These are phyloP conservation scores for Hemithea aestivaria DNA, from an alignment of 2,888 invertebrate genomes.

Conservation along the genomic window DNA sequence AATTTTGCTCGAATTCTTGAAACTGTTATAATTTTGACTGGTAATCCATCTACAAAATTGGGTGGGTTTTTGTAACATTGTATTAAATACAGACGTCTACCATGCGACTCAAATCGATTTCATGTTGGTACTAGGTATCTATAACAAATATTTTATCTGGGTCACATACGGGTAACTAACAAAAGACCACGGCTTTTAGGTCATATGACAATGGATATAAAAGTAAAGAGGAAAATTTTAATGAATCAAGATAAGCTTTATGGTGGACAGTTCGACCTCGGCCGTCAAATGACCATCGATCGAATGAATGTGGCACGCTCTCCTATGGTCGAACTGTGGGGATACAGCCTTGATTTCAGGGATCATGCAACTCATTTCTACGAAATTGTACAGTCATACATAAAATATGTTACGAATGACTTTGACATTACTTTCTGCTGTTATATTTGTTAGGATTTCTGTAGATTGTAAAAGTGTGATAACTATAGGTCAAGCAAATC, in stretches of 20 bases:
- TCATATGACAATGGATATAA: slow-evolving; percentile 54
- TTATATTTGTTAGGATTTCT: too few species aligned
- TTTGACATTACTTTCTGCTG: too few species aligned
- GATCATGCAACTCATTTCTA: slow-evolving; percentile 3
- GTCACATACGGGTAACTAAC: slow-evolving; percentile 62
- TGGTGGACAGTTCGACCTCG: slow-evolving; percentile 75
- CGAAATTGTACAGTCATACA: slow-evolving; percentile 1
- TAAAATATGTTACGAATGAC: slow-evolving; percentile 20
- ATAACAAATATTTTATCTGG: slow-evolving; percentile 59
- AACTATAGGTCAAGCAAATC: too few species aligned
- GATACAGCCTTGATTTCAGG: slow-evolving; percentile 19
- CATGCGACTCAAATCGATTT: slow-evolving; percentile 50
- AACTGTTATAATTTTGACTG: too few species aligned
- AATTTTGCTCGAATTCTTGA: too few species aligned
- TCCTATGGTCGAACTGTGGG: slow-evolving; percentile 21
- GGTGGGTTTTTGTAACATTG: too few species aligned
- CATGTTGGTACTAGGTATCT: too few species aligned
- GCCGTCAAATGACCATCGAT: slow-evolving; percentile 75
- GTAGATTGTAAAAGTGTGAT: too few species aligned
- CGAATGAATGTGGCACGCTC: slow-evolving; percentile 56
- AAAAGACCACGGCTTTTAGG: slow-evolving; percentile 62
- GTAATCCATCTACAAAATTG: too few species aligned
- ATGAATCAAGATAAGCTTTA: slow-evolving; percentile 74
- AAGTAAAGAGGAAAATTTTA: slow-evolving; percentile 51
- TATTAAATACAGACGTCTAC: background rate